phyloP scores from a whole-genome alignment of 2,888 invertebrate genomes.

The Diloba caeruleocephala region DNA sequence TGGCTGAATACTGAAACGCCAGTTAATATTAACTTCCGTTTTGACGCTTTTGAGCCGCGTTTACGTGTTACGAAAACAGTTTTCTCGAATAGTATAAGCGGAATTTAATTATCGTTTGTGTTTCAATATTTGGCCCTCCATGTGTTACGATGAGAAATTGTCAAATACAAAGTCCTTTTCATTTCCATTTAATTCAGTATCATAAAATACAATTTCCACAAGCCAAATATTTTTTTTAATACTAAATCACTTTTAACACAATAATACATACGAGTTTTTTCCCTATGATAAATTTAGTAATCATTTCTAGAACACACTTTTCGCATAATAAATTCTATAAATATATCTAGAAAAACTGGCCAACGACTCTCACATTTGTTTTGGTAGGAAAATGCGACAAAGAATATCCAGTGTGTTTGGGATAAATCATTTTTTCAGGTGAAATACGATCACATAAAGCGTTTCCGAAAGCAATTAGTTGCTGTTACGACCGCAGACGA shows the following conservation, averaged over 20 bases:
- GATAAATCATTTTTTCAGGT: slow-evolving; percentile 86
- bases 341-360: slow-evolving; percentile 25
- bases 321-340: slow-evolving; percentile 19
- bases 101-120: too few species aligned
- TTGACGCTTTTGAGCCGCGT: too few species aligned
- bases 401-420: slow-evolving; percentile 70
- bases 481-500: slow-evolving; percentile 82
- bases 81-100: too few species aligned
- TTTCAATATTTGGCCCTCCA: too few species aligned
- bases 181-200: too few species aligned
- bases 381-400: slow-evolving; percentile 71
- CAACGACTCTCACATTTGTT: slow-evolving; percentile 49
- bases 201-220: too few species aligned
- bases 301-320: slow-evolving; percentile 9
- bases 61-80: too few species aligned
- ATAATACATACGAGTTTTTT: neutral
- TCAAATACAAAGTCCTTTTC: too few species aligned
- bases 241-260: neutral
- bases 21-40: too few species aligned
- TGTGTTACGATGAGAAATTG: too few species aligned
- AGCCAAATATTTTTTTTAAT: too few species aligned
- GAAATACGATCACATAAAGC: slow-evolving; percentile 87
- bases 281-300: slow-evolving; percentile 1
- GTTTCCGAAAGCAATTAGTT: slow-evolving; percentile 89
- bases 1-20: too few species aligned